Evolutionary conservation across 2,797 vertebrate species (phyloP), one percentile per base, ranked within the genome.

Genomic region (Pangasius mekongensis): DNA sequence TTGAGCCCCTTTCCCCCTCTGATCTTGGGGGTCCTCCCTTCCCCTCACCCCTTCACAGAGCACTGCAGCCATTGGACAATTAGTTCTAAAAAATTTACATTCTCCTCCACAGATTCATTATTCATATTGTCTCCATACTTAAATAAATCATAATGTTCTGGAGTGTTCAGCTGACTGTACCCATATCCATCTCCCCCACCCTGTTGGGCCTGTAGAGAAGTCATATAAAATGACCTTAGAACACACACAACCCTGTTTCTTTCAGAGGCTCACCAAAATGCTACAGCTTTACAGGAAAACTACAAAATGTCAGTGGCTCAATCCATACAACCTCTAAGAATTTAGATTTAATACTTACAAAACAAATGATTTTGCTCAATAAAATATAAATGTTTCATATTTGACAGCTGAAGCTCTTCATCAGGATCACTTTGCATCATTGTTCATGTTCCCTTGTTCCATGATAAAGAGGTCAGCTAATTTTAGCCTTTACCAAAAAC

Each of bases 11-110:
- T 62, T 94, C 92, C 96, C 95, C 94, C 97, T 98, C 96, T 98
- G 97, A 99, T 98, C 97, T 98, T 96, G 94, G 96, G 97, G 96
- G 96, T 96, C 94, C 91, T 95, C 96, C 94, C 95, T 94, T 95
- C 94, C 96, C 93, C 94, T 92, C 94, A 89, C 94, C 95, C 95
- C 96, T 96, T 95, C 96, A 93, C 93, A 92, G 96, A 95, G 93
- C 93, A 93, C 94, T 90, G 95, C 95, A 95, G 95, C 94, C 94
- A 97, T 96, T 97, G 97, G 97, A 98, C 97, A 99, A 99, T 99
- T 97, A 98, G 96, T 96, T 96, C 95, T 95, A 97, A 96, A 96
- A 96, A 95, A 96, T 95, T 94, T 93, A 96, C 95, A 96, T 95
- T 98, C 95, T 95, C 95, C 96, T 97, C 95, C 97, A 95, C 95